Base-by-base conservation (phyloP, 2,888 invertebrate species). In the Acanthosepion lycidas region DNA sequence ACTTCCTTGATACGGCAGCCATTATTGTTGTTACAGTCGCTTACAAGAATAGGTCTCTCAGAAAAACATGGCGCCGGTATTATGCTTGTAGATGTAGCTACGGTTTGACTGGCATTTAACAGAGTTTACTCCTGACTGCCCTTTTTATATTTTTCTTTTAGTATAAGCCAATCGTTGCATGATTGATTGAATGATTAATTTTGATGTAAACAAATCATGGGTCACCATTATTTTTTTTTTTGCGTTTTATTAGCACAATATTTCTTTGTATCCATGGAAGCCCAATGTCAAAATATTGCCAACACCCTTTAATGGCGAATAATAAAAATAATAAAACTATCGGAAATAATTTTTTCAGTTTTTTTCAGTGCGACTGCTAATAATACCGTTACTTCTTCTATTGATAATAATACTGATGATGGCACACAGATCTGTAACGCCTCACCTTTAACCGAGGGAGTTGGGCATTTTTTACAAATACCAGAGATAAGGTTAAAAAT, bases 141-240 rank as follows among this genome's bases (percentile, higher is more conserved):
- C n/a, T 78, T 78, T 78, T 78, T 18, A 78, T 15, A 33, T 33
- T n/a, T 78, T 78, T 78, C 78, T 78, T 78, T 78, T 78, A 78
- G 33, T 78, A 33, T 78, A 78, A 78, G n/a, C 78, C 78, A 78
- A 78, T 78, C 78, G 78, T n/a, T 78, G 78, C 23, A 78, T 78
- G 78, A 78, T 78, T 78, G 78, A 78, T 78, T n/a, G 78, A 78
- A 78, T 78, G n/a, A 78, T 78, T 78, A 78, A 78, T n/a, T 78
- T 78, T 23, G 78, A 78, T 78, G 78, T 78, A 78, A 78, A 78
- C 78, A 78, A 78, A 78, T n/a, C 78, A n/a, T 9, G n/a, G 12
- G 78, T 78, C n/a, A 23, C n/a, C 78, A 78, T n/a, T n/a, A n/a
- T 78, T 78, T n/a, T 78, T 26, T 33, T 33, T 78, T 78, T 78